Conservation (phyloP, 30 jellyfish, hydroid and myxozoan species). For the Morbakka virulenta region DNA sequence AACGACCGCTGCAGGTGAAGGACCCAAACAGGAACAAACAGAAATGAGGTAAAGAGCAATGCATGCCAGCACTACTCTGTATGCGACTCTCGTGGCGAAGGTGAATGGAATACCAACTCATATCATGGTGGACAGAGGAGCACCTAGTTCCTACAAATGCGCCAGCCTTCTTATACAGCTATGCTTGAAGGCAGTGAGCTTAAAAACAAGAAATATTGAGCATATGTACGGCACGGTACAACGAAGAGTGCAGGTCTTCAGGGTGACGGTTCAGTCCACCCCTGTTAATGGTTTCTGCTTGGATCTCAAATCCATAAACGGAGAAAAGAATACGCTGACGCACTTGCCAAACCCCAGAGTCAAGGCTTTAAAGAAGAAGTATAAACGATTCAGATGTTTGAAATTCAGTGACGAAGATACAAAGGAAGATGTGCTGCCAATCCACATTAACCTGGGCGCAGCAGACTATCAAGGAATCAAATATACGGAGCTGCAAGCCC, state of each 20-base stretch:
- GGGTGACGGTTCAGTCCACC: background rate
- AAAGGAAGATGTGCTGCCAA: conserved; percentile 58
- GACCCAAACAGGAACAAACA: conserved; percentile 4
- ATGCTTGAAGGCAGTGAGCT: background rate
- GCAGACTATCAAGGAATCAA: conserved; percentile 56
- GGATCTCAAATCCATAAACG: conserved; percentile 21
- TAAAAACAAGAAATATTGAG: conserved; percentile 1
- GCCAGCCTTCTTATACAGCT: conserved; percentile 1
- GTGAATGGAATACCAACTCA: conserved; percentile 1
- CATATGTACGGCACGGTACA: conserved; percentile 21
- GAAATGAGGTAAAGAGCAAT: conserved; percentile 10
- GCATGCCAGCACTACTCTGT: conserved; percentile 12
- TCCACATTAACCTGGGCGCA: conserved; percentile 48
- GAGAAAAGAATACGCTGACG: conserved; percentile 32
- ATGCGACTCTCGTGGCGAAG: conserved; percentile 28
- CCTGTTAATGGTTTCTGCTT: conserved; percentile 7
- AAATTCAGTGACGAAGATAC: too few relatives aligned
- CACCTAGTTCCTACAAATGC: conserved; percentile 19
- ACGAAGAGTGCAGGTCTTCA: too few relatives aligned
- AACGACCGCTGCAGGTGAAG: conserved; percentile 1
- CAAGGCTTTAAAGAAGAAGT: conserved; percentile 16
- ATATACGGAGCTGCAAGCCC: conserved; percentile 50
- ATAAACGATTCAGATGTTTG: conserved; percentile 11
- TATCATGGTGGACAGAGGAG: conserved; percentile 8
- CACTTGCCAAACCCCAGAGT: conserved; percentile 48